Evolutionary conservation across 1,140 invertebrate genomes (phyloP), one percentile per base, ranked within the genome.

Genomic region (Sycobia sp.): DNA sequence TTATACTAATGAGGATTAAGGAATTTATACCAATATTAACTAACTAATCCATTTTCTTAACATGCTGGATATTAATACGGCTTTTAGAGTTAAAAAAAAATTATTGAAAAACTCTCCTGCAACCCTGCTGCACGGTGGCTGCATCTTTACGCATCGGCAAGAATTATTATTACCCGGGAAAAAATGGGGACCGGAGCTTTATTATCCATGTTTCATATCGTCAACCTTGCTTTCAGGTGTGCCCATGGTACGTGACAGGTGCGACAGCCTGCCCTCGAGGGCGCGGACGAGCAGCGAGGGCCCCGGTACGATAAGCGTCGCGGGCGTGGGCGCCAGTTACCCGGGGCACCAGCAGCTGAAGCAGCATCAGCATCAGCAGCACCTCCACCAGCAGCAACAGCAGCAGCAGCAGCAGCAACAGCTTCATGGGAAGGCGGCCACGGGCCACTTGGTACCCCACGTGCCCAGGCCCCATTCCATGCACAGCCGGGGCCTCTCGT

Each of bases 221-320:
- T n/a, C n/a, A n/a, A n/a, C n/a, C n/a, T n/a, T n/a, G n/a, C n/a
- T 29, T 80, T 8, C 75, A 84, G 82, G 81, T 69, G 51, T 54
- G n/a, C 49, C 62, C 14, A 44, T 62, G 76, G 79, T 77, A 64
- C 85, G 91, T 46, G 91, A 91, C 66, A 85, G 91, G 38, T 92
- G 89, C 74, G 92, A 91, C 73, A 92, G 89, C 75, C 86, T 92
- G 81, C 91, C 90, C 14, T 88, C 88, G 1, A 79, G 89, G 10
- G 85, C 89, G 20, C 81, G 62, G 4, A 64, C 62, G 3, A 46
- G 55, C 36, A 65, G 62, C 47, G 62, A 88, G 85, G 2, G 84
- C 81, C 88, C 90, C 69, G 83, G 85, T 49, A 72, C 75, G 55
- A 38, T 11, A 11, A 20, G 36, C 11, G 18, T 9, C 0, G 73